Percentiles rank a stretch among this genome's conserved stretches.
Conservation (phyloP, 2,797 vertebrate genomes). For the Linurgus olivaceus region DNA sequence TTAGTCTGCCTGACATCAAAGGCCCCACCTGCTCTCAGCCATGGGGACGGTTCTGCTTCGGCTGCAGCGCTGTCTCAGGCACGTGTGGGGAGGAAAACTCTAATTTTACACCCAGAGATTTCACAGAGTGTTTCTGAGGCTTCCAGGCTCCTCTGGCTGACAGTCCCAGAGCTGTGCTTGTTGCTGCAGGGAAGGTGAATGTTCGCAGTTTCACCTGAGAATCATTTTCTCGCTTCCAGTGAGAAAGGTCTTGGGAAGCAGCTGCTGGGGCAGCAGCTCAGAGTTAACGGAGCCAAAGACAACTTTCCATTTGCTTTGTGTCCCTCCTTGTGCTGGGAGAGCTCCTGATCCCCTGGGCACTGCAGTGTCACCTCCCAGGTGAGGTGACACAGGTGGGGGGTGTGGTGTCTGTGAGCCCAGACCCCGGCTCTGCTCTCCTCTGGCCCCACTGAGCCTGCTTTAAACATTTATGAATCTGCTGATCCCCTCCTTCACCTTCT, state of each 20-base stretch:
- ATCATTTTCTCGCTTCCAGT: too few relatives aligned
- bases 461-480: background rate
- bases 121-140: background rate
- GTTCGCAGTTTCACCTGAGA: rapidly evolving
- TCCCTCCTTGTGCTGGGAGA: background rate
- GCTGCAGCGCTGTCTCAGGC: background rate
- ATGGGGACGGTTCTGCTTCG: rapidly evolving
- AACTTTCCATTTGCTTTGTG: background rate
- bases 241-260: background rate
- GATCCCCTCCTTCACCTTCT: background rate
- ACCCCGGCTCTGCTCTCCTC: background rate
- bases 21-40: background rate
- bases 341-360: background rate
- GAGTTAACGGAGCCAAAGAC: background rate
- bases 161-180: background rate
- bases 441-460: background rate
- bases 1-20: conserved; percentile 45
- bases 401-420: background rate
- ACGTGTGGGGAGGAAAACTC: background rate
- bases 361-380: background rate
- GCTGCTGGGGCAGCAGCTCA: background rate
- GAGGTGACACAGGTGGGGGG: background rate
- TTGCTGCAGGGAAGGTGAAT: background rate
- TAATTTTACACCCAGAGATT: background rate
- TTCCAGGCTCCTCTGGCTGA: background rate